Base-by-base conservation (phyloP, 2,888 invertebrate genomes). In the Taphrorychus bicolor region DNA sequence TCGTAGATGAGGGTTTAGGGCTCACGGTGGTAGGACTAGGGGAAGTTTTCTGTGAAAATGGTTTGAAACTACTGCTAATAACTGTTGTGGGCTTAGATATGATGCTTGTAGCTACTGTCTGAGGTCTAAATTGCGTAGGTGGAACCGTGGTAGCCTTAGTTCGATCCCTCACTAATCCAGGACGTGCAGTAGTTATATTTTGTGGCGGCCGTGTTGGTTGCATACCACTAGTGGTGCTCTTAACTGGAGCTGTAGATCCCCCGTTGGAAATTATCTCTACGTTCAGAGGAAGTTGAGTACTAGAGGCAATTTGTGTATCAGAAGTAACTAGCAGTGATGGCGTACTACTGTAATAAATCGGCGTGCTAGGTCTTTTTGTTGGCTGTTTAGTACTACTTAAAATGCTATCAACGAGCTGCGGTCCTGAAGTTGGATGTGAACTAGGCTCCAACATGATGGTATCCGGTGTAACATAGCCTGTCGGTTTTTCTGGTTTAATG, bases 381-480 rank as follows among this genome's bases (percentile, higher is more conserved):
- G 32, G 32, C 59, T n/a, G n/a, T n/a, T 23, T 40, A 54, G 42
- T 51, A 54, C 48, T 23, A 32, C 32, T 32, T 11, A 32, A 32
- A 11, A 32, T 32, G 3, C 49, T 48, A 32, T 59, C 60, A 4
- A 52, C 56, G 22, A 59, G 41, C 21, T 58, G 52, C 1, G 67
- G 54, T 23, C 60, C 45, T 23, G 61, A 53, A 11, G 71, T 70
- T 14, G 61, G 60, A 2, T 63, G 69, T 40, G 66, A 49, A 23
- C 54, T 60, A 0, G 79, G 76, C 67, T 81, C 81, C 7, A 81
- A 60, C 74, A 79, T 76, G 9, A 81, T 78, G 1, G 80, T 81
- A 65, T 82, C 80, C 2, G 81, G 77, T 3, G 80, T 79, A n/a
- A 73, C 76, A 41, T 73, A 75, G 40, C 73, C 71, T 1, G 74